Evolutionary conservation across 2,113 vertebrate species (phyloP).

Genomic region (Damaliscus lunatus): DNA sequence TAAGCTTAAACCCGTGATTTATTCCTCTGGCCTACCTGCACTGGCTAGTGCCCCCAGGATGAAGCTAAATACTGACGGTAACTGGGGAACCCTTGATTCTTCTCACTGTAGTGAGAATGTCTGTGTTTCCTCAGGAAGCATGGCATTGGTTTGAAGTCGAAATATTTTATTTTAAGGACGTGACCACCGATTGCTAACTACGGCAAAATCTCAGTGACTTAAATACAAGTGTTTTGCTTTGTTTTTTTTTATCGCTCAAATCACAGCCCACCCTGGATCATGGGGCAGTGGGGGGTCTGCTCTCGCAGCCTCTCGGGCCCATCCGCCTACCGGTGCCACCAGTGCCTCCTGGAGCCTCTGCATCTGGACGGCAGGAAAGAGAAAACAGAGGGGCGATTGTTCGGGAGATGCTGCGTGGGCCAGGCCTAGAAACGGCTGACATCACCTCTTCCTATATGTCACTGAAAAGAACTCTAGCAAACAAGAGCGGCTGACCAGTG

Average conservation of each 20-base stretch:
- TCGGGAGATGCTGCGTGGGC: background rate
- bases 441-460: background rate
- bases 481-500: background rate
- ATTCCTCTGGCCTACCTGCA: background rate
- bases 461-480: background rate
- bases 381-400: background rate
- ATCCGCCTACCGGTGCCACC: rapidly evolving
- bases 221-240: background rate
- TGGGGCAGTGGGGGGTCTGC: background rate
- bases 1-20: background rate
- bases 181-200: background rate
- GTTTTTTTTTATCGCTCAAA: background rate
- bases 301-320: background rate
- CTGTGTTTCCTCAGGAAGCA: background rate
- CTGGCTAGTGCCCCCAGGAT: too few species aligned
- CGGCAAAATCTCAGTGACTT: background rate
- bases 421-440: background rate
- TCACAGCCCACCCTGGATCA: background rate
- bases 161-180: slow-evolving; percentile 4
- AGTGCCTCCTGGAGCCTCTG: background rate
- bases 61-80: background rate
- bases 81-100: background rate
- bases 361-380: background rate
- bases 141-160: background rate
- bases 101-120: background rate